Evolutionary conservation across 1,140 invertebrate species (phyloP), one percentile per base, ranked within the genome.

Genomic region (Nephotettix cincticeps): DNA sequence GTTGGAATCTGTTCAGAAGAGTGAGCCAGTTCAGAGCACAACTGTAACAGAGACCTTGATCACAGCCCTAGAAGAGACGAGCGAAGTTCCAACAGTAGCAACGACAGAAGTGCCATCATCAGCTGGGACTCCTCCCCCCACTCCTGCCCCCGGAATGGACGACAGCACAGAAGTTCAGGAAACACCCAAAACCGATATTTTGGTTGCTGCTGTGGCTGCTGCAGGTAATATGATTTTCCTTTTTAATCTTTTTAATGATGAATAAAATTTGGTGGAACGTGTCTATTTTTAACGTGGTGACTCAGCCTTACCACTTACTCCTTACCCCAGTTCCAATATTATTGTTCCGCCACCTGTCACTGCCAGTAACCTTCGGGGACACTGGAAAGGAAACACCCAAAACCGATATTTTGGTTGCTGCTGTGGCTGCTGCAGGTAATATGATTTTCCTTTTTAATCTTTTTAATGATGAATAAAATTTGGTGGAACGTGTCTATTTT

Each of bases 401-500:
- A 40, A 61, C 71, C 14, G 67, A 47, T 25, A 45, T 71, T 21
- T 27, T 73, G 13, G 67, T 64, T 30, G 70, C 73, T 40, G 73
- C 73, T 40, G 58, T 69, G 29, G 72, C 70, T 23, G 73, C 73
- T 17, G 73, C 70, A 45, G 73, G 70, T 72, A 56, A 30, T n/a
- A n/a, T n/a, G n/a, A n/a, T n/a, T n/a, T n/a, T n/a, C n/a, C n/a
- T n/a, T n/a, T n/a, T n/a, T n/a, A n/a, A n/a, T n/a, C n/a, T n/a
- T n/a, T n/a, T n/a, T n/a, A n/a, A n/a, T n/a, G n/a, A n/a, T n/a
- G n/a, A n/a, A n/a, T n/a, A n/a, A n/a, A n/a, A n/a, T n/a, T n/a
- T n/a, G n/a, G n/a, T n/a, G n/a, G n/a, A n/a, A n/a, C n/a, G n/a
- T n/a, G n/a, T n/a, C n/a, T n/a, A n/a, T n/a, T n/a, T n/a, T n/a